phyloP scores from a whole-genome alignment of 2,113 vertebrate species.

The Pseudonaja textilis region DNA sequence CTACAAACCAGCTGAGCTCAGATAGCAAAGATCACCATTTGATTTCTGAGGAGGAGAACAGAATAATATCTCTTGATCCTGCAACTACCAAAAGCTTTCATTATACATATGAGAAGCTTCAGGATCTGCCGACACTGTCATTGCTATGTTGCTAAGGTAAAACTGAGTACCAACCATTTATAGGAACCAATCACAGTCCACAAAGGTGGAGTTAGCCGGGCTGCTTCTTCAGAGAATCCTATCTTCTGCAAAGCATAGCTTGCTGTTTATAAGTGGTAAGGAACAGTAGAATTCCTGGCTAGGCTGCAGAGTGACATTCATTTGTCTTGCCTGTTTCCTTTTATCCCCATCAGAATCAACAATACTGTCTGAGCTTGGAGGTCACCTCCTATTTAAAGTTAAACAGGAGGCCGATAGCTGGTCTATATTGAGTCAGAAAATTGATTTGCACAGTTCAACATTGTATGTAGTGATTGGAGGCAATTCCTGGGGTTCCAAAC shows the following conservation, averaged over 20 bases:
- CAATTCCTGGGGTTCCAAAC: neutral
- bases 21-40: neutral
- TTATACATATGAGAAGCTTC: constrained; percentile 1
- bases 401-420: neutral
- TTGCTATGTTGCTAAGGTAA: constrained; percentile 31
- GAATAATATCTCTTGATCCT: neutral
- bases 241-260: neutral
- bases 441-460: neutral
- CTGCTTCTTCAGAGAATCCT: constrained; percentile 7
- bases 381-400: neutral
- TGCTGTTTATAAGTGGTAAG: neutral
- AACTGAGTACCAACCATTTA: constrained; percentile 13
- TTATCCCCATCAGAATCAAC: neutral
- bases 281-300: neutral
- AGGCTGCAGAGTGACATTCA: neutral
- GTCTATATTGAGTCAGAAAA: neutral
- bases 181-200: constrained; percentile 25
- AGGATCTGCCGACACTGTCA: constrained; percentile 4
- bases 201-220: neutral
- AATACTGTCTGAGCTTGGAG: neutral
- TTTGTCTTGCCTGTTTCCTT: neutral
- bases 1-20: neutral
- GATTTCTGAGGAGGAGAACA: neutral
- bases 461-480: neutral
- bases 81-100: neutral